These are phyloP conservation scores for Pseudomyrmex pallidus DNA, from an alignment of 1,140 invertebrate genomes.

Conservation along the genomic window DNA sequence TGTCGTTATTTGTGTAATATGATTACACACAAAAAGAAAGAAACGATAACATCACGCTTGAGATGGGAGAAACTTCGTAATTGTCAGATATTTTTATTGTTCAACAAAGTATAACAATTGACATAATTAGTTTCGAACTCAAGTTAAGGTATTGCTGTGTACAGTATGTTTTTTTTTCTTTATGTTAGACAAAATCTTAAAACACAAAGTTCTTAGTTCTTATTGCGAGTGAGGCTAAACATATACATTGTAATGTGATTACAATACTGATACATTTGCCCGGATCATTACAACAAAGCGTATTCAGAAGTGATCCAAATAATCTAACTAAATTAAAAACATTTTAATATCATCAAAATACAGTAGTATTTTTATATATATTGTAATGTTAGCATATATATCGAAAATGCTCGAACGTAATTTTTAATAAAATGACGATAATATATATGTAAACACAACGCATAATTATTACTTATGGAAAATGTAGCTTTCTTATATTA, in stretches of 20 bases:
- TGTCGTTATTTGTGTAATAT: neutral
- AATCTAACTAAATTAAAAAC: constrained; percentile 29
- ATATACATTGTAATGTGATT: neutral
- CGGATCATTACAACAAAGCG: constrained; percentile 18
- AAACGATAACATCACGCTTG: neutral
- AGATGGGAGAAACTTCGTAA: constrained; percentile 40
- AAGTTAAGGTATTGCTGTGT: constrained; percentile 54
- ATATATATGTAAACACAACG: constrained; percentile 19
- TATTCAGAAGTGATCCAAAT: constrained; percentile 13
- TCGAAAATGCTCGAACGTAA: constrained; percentile 3
- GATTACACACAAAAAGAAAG: neutral
- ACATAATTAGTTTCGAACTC: constrained; percentile 65
- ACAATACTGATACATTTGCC: constrained; percentile 29
- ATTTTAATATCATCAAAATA: constrained; percentile 30
- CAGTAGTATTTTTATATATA: neutral
- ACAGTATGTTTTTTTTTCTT: neutral
- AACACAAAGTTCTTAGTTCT: neutral
- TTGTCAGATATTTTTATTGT: constrained; percentile 81
- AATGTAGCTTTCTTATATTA: constrained; percentile 33
- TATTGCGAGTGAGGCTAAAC: neutral
- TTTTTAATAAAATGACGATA: constrained; percentile 37
- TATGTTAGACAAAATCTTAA: constrained; percentile 23
- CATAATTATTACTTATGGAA: constrained; percentile 38
- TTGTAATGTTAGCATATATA: neutral
- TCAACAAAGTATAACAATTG: constrained; percentile 81